Evolutionary conservation across 92 coral and sea anemone genomes (phyloP).

Genomic region (Heteractis magnifica): DNA sequence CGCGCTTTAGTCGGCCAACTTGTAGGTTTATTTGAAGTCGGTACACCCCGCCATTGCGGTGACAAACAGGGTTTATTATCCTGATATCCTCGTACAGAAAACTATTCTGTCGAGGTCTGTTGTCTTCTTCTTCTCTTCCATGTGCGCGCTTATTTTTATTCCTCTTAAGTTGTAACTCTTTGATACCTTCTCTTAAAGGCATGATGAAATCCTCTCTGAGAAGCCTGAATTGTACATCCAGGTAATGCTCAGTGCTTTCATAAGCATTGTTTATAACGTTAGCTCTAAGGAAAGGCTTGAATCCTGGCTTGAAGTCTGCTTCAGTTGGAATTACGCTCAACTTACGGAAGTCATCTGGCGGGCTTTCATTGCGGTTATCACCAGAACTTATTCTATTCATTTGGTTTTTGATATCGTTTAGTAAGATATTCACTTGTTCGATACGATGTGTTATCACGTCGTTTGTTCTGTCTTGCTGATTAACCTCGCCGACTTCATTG

Average conservation of each 20-base stretch:
- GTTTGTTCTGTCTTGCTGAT: conserved; percentile 3
- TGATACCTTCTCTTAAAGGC: conserved; percentile 66
- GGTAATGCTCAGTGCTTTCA: conserved; percentile 68
- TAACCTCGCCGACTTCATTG: conserved; percentile 22
- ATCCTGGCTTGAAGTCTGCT: conserved; percentile 46
- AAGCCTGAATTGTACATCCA: conserved; percentile 90
- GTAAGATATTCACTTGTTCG: conserved; percentile 30
- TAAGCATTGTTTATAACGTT: conserved; percentile 62
- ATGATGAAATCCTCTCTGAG: conserved; percentile 76
- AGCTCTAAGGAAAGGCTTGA: conserved; percentile 75
- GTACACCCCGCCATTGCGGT: conserved; percentile 54
- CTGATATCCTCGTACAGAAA: conserved; percentile 51
- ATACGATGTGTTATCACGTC: conserved; percentile 42
- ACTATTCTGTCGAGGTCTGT: conserved; percentile 14
- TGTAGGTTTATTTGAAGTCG: conserved; percentile 58
- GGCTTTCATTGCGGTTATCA: conserved; percentile 5
- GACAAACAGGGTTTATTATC: conserved; percentile 59
- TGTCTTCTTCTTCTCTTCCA: not conserved
- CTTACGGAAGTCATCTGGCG: conserved; percentile 75
- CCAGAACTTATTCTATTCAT: conserved; percentile 20
- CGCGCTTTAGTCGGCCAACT: conserved; percentile 39
- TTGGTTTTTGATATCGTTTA: conserved; percentile 40
- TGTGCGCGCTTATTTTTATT: not conserved
- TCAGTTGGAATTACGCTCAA: conserved; percentile 70
- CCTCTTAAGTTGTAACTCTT: conserved; percentile 36